phyloP scores from a whole-genome alignment of 2,113 vertebrate genomes.

The Aspiorhynchus laticeps region DNA sequence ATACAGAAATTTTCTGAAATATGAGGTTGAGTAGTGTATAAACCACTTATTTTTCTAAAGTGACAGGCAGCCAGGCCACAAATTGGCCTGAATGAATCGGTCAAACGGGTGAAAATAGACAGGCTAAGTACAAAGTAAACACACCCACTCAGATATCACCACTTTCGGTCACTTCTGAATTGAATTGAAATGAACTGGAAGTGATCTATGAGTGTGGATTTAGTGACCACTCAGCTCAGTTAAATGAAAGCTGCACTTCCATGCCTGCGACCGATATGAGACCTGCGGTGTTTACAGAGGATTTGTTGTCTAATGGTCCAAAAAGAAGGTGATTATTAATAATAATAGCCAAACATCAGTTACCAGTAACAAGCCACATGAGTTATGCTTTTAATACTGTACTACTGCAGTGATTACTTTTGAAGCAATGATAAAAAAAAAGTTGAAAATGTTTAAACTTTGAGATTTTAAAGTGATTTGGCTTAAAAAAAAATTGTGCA shows the following conservation, averaged over 20 bases:
- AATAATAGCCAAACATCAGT: constrained; percentile 8
- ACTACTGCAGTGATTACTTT: neutral
- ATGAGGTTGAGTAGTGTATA: neutral
- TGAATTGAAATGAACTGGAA: constrained; percentile 24
- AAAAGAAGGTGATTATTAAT: neutral
- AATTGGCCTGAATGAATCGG: constrained; percentile 10
- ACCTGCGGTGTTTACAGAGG: neutral
- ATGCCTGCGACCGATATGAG: neutral
- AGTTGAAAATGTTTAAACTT: neutral
- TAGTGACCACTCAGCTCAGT: neutral
- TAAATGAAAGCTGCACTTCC: neutral
- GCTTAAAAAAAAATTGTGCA: neutral
- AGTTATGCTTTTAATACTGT: neutral
- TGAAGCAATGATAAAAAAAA: neutral
- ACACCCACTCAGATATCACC: constrained; percentile 6
- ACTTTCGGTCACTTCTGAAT: constrained; percentile 16
- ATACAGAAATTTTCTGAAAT: neutral
- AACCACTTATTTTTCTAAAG: constrained; percentile 18
- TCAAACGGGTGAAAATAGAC: constrained; percentile 12
- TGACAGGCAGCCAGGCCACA: neutral
- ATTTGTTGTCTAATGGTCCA: constrained; percentile 20
- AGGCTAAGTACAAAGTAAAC: neutral
- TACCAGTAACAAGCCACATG: constrained; percentile 7
- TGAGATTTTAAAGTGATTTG: neutral
- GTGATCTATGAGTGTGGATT: constrained; percentile 16